Evolutionary conservation across 2,888 invertebrate species (phyloP), one percentile per base, ranked within the genome.

Genomic region (Alviniconcha strummeri): DNA sequence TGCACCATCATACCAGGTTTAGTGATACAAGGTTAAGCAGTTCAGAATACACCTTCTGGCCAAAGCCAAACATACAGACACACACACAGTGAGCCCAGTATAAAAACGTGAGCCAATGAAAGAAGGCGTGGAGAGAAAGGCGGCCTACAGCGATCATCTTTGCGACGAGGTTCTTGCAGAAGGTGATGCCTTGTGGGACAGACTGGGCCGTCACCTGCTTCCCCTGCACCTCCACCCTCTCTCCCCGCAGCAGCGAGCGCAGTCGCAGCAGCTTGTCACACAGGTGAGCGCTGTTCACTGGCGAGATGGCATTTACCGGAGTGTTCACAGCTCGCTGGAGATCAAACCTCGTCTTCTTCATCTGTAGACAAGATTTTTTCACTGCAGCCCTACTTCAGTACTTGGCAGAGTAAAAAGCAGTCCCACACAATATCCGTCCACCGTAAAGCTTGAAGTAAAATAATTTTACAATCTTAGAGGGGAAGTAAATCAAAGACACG

Each of bases 281-380:
- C 87, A 96, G 94, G 93, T 98, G 97, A 72, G 95, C 94, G 0
- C 96, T 95, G 90, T 95, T 97, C 1, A 96, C 95, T 4, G 96
- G 96, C 6, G 97, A 97, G 84, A 98, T 96, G 11, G 97, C 96
- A 94, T 98, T 98, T 0, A 98, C 95, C 5, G 97, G 97, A 80
- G 96, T 96, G 92, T 97, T 98, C 5, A 98, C 96, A 82, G 97
- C 97, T 93, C 97, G 97, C 92, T 97, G 93, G 8, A 94, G 91
- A 87, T 97, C 96, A 93, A 97, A 97, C 90, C 96, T 95, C 92
- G 96, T 97, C 91, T 96, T 96, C 92, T 97, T 98, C 87, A 90
- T 81, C 92, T 93, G 89, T 9, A 88, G 87, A 76, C 54, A 57
- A 81, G 60, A 13, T 60, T 60, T 60, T 1, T 11, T 60, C 60